phyloP scores from a whole-genome alignment of 2,113 vertebrate species.

The Saguinus midas region DNA sequence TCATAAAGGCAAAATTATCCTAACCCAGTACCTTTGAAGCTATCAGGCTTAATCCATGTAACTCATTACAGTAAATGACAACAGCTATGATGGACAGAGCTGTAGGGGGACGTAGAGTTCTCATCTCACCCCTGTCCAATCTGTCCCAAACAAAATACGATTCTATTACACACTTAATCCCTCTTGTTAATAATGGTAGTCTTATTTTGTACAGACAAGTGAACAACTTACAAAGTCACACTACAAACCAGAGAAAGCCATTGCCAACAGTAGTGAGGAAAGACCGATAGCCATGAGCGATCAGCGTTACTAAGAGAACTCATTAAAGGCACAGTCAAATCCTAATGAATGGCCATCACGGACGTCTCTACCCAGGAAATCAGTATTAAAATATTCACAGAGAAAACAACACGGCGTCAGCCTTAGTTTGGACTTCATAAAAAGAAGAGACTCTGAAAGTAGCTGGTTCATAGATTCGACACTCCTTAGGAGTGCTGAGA shows the following conservation, averaged over 20 bases:
- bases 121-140: accelerated
- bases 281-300: accelerated
- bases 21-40: neutral
- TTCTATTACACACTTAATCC: neutral
- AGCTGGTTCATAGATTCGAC: neutral
- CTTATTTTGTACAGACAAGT: accelerated
- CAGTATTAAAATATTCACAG: neutral
- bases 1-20: conserved; percentile 68
- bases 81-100: accelerated
- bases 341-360: accelerated
- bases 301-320: accelerated
- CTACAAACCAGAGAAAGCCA: neutral
- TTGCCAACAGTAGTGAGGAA: accelerated
- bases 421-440: neutral
- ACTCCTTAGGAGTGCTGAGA: accelerated
- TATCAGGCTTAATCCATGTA: conserved; percentile 36
- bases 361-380: neutral
- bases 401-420: neutral
- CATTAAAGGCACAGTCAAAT: accelerated
- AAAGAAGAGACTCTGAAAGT: neutral
- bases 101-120: neutral
- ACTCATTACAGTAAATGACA: conserved; percentile 44
- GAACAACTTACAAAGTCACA: neutral
- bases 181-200: neutral
- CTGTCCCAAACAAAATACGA: neutral